These are phyloP conservation scores for Amblyteles armatorius DNA, from an alignment of 2,888 invertebrate species.

Conservation along the genomic window DNA sequence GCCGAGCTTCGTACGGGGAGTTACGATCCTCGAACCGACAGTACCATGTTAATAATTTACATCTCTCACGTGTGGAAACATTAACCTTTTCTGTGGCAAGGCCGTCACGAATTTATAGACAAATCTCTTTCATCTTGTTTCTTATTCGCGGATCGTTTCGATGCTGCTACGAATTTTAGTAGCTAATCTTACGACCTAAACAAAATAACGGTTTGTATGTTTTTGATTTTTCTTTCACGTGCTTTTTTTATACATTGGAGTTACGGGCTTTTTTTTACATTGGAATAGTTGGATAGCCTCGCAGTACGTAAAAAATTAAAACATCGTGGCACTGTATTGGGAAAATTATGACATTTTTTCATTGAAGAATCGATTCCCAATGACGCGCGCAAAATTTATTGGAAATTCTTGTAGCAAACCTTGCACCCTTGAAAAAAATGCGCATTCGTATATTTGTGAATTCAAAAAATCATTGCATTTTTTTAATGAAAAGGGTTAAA, in stretches of 20 bases:
- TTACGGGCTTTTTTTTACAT: background rate
- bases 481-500: too few relatives aligned
- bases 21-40: background rate
- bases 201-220: background rate
- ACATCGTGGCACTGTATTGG: background rate
- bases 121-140: background rate
- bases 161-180: background rate
- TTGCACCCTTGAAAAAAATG: background rate
- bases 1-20: background rate
- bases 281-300: background rate
- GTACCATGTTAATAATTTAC: slow-evolving; percentile 5
- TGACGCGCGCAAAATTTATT: too few relatives aligned
- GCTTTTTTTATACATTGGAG: too few relatives aligned
- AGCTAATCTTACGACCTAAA: background rate
- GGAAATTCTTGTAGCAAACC: background rate
- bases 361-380: too few relatives aligned
- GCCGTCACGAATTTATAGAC: background rate
- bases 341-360: too few relatives aligned
- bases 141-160: background rate
- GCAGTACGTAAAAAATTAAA: background rate
- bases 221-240: background rate
- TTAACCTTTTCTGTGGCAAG: slow-evolving; percentile 21
- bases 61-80: slow-evolving; percentile 11
- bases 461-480: too few relatives aligned
- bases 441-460: background rate